Percentiles rank a stretch among this genome's conserved stretches.
Conservation (phyloP, 2,797 vertebrate genomes). For the Cottoperca gobio region DNA sequence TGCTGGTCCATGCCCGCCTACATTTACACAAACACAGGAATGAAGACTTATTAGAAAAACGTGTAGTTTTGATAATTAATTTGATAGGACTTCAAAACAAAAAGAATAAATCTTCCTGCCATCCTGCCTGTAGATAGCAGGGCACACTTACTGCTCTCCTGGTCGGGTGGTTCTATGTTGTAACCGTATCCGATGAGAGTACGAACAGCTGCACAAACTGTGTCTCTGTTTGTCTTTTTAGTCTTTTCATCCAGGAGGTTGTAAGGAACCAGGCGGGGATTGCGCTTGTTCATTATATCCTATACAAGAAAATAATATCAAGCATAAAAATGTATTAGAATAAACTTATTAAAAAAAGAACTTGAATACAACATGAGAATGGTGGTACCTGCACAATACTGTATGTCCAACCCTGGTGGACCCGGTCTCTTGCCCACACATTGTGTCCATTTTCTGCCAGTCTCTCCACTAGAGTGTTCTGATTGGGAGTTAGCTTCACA, state of each 20-base stretch:
- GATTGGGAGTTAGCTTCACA: conserved; percentile 93
- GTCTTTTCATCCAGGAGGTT: conserved; percentile 94
- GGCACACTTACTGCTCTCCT: conserved; percentile 90
- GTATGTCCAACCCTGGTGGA: conserved; percentile 95
- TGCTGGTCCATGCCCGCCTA: conserved; percentile 79
- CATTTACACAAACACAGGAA: conserved; percentile 31
- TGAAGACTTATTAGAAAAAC: conserved; percentile 10
- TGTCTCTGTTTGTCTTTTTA: conserved; percentile 95
- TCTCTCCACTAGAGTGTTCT: conserved; percentile 93
- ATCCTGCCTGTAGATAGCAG: neutral
- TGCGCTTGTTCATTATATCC: conserved; percentile 93
- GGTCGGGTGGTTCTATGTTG: conserved; percentile 96
- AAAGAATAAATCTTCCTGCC: neutral
- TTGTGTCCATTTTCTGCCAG: conserved; percentile 97
- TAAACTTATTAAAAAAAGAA: neutral
- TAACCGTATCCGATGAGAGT: conserved; percentile 95
- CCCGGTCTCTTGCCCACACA: conserved; percentile 94
- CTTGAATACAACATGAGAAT: neutral
- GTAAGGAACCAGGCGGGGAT: conserved; percentile 95
- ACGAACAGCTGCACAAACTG: conserved; percentile 92
- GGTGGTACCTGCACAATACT: conserved; percentile 88
- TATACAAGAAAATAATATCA: conserved; percentile 55
- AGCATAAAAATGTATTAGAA: neutral
- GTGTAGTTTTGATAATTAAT: neutral
- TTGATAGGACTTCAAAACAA: neutral